Base-by-base conservation (phyloP, 1,140 invertebrate species). In the Bombus huntii region DNA sequence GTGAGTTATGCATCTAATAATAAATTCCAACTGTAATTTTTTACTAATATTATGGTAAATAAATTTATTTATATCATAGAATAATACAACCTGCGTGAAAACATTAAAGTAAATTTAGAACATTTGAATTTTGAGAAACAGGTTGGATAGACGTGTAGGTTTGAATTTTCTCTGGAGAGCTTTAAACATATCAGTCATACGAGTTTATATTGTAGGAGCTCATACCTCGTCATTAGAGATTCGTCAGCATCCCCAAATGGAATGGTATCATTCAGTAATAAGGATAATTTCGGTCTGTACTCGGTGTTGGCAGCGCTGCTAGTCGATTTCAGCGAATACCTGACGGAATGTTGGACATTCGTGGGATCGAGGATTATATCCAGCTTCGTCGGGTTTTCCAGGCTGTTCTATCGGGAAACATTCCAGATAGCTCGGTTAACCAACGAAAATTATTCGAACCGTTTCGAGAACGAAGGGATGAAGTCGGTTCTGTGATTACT, bases 381-480 rank as follows among this genome's bases (percentile, higher is more conserved):
- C 31, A 22, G 37, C 44, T 44, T 37, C 28, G 18, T 31, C 47
- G 53, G 68, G 87, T 87, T 83, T 88, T 87, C 13, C 68, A 25
- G 34, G 22, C 18, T 12, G 53, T 59, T 70, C 57, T 73, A 71
- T 80, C 66, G 39, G 74, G 37, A 47, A 79, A 62, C 44, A 44
- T 81, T 80, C 68, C 72, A 59, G 65, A 89, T 88, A 42, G 66
- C 85, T 88, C 44, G 83, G 79, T 73, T 39, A 70, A 86, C 75
- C 79, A 44, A 42, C 31, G 74, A 79, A 82, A 89, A 88, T 89
- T 81, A 89, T 88, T 76, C 47, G 73, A 62, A 88, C 86, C 87
- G 77, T 86, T 53, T 53, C 53, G 31, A 47, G 73, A 86, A 73
- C 34, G 78, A 81, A 81, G 72, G 47, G n/a, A 44, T 47, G 25